Conservation (phyloP, 2,888 invertebrate genomes). For the Drosophila gaucha region DNA sequence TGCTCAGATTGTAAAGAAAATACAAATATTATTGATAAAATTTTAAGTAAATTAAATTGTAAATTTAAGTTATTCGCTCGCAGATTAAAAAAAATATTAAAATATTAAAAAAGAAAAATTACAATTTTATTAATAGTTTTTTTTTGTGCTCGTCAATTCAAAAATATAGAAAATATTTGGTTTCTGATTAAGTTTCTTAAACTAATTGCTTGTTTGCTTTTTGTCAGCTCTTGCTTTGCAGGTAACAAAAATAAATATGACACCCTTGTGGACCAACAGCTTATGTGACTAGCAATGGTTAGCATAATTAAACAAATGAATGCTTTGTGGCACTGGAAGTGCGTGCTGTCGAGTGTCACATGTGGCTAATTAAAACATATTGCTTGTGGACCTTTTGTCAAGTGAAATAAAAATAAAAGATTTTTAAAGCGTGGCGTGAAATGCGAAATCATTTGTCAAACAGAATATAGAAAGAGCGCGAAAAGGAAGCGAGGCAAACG, state of each 20-base stretch:
- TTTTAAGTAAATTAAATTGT: no score
- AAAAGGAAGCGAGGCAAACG: conserved; percentile 47
- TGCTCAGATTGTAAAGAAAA: not conserved
- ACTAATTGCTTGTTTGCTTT: not conserved
- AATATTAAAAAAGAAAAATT: no score
- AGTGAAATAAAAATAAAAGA: conserved; percentile 46
- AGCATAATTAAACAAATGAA: conserved; percentile 33
- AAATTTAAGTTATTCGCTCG: no score
- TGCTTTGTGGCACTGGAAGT: conserved; percentile 15
- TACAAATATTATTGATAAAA: no score
- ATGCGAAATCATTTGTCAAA: conserved; percentile 70
- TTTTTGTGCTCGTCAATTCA: no score
- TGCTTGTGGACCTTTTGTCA: conserved; percentile 29
- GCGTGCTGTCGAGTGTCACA: conserved; percentile 16
- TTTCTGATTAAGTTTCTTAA: not conserved
- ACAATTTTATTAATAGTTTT: no score
- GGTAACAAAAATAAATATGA: conserved; percentile 57
- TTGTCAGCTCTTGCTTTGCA: not conserved
- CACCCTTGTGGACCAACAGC: conserved; percentile 26
- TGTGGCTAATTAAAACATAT: conserved; percentile 68
- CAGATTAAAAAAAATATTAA: no score
- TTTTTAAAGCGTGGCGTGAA: conserved; percentile 40
- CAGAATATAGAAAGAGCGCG: conserved; percentile 19
- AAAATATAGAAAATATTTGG: no score
- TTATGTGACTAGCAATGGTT: conserved; percentile 14